Percentiles rank a stretch among this genome's conserved stretches.
Evolutionary conservation across 2,797 vertebrate species (phyloP).

Genomic region (Pantherophis vulpinus): DNA sequence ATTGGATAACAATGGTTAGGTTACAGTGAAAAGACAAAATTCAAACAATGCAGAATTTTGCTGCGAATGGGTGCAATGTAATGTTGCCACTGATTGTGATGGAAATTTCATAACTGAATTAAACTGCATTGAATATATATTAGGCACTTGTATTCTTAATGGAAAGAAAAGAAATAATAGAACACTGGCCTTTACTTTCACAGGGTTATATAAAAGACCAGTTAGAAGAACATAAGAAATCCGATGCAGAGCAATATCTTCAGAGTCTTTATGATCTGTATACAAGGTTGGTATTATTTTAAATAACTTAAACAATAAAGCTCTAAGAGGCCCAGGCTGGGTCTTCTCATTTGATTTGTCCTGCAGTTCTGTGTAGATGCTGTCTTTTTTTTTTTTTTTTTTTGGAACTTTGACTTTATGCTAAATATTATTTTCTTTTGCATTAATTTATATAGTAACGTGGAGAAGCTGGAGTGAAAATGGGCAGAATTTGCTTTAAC

Average conservation of each 20-base stretch:
- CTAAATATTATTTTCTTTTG: not conserved
- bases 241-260: conserved; percentile 95
- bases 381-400: not conserved
- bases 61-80: too few relatives aligned
- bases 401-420: not conserved
- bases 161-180: too few relatives aligned
- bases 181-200: conserved; percentile 42
- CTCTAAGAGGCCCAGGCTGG: not conserved
- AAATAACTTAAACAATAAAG: not conserved
- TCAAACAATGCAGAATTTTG: not conserved
- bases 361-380: not conserved
- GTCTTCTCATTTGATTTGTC: not conserved
- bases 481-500: not conserved
- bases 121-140: not conserved
- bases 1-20: not conserved
- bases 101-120: not conserved
- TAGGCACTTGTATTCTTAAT: not conserved
- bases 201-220: conserved; percentile 90
- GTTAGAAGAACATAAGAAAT: conserved; percentile 88
- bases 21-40: not conserved
- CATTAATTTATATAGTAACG: not conserved
- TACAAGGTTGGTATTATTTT: conserved; percentile 78
- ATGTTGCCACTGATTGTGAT: not conserved
- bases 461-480: not conserved
- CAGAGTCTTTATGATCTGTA: conserved; percentile 98